Evolutionary conservation across 1,140 invertebrate genomes (phyloP).

Genomic region (Cyclargus thomasi): DNA sequence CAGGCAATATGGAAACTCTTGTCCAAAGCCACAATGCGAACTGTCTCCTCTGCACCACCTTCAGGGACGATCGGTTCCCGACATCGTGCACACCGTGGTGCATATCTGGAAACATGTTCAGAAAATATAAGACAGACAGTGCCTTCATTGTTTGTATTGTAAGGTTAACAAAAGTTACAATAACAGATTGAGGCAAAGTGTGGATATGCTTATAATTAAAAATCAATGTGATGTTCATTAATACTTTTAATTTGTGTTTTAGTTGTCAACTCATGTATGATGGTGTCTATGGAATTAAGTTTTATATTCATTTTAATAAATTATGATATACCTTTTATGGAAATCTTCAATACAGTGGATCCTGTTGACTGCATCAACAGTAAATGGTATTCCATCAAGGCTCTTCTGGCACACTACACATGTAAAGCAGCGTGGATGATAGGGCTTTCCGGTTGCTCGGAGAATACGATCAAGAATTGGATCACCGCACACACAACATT

Average conservation of each 20-base stretch:
- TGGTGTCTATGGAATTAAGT: no score
- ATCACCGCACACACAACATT: constrained; percentile 95
- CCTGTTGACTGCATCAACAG: constrained; percentile 96
- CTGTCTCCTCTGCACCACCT: constrained; percentile 94
- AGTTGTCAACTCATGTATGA: no score
- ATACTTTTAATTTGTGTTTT: no score
- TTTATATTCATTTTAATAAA: no score
- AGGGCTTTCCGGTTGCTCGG: constrained; percentile 96
- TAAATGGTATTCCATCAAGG: constrained; percentile 97
- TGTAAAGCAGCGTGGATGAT: constrained; percentile 97
- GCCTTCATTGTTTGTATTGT: no score
- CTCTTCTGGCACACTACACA: constrained; percentile 97
- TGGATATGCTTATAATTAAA: neutral
- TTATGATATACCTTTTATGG: constrained; percentile 88
- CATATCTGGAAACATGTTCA: constrained; percentile 78
- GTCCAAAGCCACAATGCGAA: constrained; percentile 97
- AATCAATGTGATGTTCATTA: neutral
- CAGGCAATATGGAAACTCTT: constrained; percentile 97
- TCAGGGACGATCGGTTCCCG: constrained; percentile 96
- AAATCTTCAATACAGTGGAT: constrained; percentile 99
- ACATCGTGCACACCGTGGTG: constrained; percentile 96
- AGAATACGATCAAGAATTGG: constrained; percentile 96
- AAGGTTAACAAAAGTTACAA: no score
- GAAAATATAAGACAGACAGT: no score
- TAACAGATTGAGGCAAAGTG: no score